Base-by-base conservation (phyloP, 2,888 invertebrate genomes). In the Ennomos fuscantarius region DNA sequence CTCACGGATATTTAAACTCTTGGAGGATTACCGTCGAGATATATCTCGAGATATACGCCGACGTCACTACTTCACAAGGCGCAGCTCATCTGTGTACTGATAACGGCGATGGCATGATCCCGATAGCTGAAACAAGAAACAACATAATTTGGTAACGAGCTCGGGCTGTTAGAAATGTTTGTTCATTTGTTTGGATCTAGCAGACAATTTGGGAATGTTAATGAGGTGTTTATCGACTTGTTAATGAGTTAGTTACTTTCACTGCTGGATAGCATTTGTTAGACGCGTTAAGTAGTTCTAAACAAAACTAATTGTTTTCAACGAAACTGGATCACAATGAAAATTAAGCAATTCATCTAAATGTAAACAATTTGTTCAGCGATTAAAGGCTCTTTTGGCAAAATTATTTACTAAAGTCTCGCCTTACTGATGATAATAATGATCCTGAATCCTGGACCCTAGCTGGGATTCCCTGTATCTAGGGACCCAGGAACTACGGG, bases 111-210 rank as follows among this genome's bases (percentile, higher is more conserved):
- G 78, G 82, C 89, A 89, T 89, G 84, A 80, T 87, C 79, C 70
- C 63, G 86, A 86, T 85, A 83, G 76, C 90, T 90, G 89, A 49
- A 86, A 87, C 79, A 76, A 78, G 78, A 76, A 71, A 73, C 76
- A 78, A 73, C 54, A 60, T 60, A 64, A 60, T 50, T 70, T 74
- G 51, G 49, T 56, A 67, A 68, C 57, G 58, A 65, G 60, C 63
- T 69, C 63, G 64, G 50, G 64, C 62, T 60, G 58, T 63, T 61
- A 65, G 60, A 66, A 68, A 65, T 68, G 63, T 61, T 66, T 71
- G 62, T 73, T 68, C 66, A 62, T 47, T 24, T 39, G 13, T 50
- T 55, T 48, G 40, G n/a, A 33, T 48, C 45, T 45, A 42, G 41
- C 42, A 42, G 41, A 12, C 2, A 8, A 55, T 61, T 56, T 15